Evolutionary conservation across 2,888 invertebrate species (phyloP), one percentile per base, ranked within the genome.

Genomic region (Cerceris rybyensis): DNA sequence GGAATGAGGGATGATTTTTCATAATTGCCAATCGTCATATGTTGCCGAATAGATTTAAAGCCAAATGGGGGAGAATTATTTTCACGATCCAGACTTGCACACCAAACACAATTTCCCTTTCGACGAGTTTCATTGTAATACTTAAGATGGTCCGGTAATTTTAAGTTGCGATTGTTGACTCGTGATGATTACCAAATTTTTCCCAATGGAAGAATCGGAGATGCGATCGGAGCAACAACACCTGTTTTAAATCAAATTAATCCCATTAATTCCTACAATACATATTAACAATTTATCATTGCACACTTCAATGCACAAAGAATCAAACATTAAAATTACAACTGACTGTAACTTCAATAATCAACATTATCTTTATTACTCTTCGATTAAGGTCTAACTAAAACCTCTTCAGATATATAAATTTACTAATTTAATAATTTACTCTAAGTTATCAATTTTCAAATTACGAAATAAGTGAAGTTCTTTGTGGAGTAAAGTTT

Each of bases 71-170:
- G 61, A 14, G 9, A 50, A 55, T 14, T 66, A 58, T 52, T 50
- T 55, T 58, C 78, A 64, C 64, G 61, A 76, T 74, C 14, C 13
- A 7, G 68, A 78, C 70, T 74, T 66, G 46, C 52, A 43, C 67
- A 41, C 67, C 63, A 61, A 55, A 13, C n/a, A 58, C 61, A 4
- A 14, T 39, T n/a, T n/a, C 55, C 78, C 43, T 66, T 69, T 59
- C 67, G 77, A 54, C 50, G 67, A 41, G 59, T 42, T 65, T 76
- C 68, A 57, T 64, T 70, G 42, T 77, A 78, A 78, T 78, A 77
- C 78, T 78, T 78, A 59, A 67, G 46, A 46, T 8, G 71, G 78
- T 76, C 78, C 78, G 67, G 77, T 70, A 63, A 65, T 59, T 46
- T 46, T 8, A 8, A 46, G 8, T 13, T 8, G 46, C 46, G 46